Conservation (phyloP, 2,113 vertebrate species). For the Holacanthus passer region DNA sequence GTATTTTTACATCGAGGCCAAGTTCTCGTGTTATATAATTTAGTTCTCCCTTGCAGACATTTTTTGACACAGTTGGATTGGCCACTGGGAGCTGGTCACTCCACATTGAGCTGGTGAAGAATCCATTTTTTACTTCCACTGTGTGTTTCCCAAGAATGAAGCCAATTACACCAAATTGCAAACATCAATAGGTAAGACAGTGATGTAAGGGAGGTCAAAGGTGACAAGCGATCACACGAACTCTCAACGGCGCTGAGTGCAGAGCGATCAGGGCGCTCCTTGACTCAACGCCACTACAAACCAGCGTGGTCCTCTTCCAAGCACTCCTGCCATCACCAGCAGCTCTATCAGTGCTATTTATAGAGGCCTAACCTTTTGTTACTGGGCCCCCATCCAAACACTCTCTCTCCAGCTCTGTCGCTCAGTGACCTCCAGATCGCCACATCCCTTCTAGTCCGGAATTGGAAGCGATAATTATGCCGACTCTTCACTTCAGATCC, state of each 20-base stretch:
- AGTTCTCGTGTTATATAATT: slow-evolving; percentile 48
- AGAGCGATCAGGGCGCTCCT: slow-evolving; percentile 14
- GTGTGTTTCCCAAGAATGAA: slow-evolving; percentile 30
- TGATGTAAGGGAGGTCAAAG: slow-evolving; percentile 27
- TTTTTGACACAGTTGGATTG: too few relatives aligned
- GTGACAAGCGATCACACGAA: slow-evolving; percentile 47
- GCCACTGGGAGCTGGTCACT: too few relatives aligned
- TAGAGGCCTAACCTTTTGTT: slow-evolving; percentile 77
- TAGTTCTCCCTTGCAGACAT: slow-evolving; percentile 25
- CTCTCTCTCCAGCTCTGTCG: slow-evolving; percentile 61
- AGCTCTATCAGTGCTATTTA: slow-evolving; percentile 68
- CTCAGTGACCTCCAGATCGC: slow-evolving; percentile 62
- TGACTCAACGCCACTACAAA: slow-evolving; percentile 53
- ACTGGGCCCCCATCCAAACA: slow-evolving; percentile 70
- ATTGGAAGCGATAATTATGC: slow-evolving; percentile 74
- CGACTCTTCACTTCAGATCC: slow-evolving; percentile 71
- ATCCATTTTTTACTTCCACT: too few relatives aligned
- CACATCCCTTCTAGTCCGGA: slow-evolving; percentile 55
- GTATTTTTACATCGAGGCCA: slow-evolving; percentile 3
- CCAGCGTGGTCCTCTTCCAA: slow-evolving; percentile 38
- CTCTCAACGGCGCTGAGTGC: slow-evolving; percentile 32
- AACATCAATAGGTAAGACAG: slow-evolving; percentile 27
- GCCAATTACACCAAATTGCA: slow-evolving; percentile 56
- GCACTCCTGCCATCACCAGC: slow-evolving; percentile 50
- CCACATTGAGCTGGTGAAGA: too few relatives aligned